A percentile compares a stretch with the other conserved stretches of the same genome.
Conservation (phyloP, 2,888 invertebrate genomes). For the Hydroisotoma schaefferi region DNA sequence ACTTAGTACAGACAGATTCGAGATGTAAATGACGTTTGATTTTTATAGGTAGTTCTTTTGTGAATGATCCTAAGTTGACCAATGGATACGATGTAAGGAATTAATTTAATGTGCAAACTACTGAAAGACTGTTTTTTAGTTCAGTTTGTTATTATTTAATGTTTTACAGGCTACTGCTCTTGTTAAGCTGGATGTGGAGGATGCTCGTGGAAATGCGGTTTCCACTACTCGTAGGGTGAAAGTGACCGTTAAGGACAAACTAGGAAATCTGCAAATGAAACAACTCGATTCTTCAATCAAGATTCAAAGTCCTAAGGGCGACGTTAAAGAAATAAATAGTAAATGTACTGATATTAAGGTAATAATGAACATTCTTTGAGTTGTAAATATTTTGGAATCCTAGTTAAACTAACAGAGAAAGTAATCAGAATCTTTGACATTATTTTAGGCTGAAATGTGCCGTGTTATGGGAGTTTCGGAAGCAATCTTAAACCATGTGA, state of each 20-base stretch:
- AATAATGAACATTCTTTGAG: neutral
- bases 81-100: conserved; percentile 56
- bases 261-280: conserved; percentile 56
- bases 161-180: conserved; percentile 50
- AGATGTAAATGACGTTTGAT: neutral
- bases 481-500: conserved; percentile 89
- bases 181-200: conserved; percentile 57
- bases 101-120: conserved; percentile 1
- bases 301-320: conserved; percentile 47
- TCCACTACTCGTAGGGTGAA: conserved; percentile 68
- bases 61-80: conserved; percentile 86
- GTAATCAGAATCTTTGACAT: neutral
- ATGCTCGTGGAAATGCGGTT: conserved; percentile 62
- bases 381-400: neutral
- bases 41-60: conserved; percentile 59
- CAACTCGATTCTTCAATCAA: conserved; percentile 64
- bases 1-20: neutral
- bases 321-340: conserved; percentile 37
- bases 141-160: conserved; percentile 12
- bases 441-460: conserved; percentile 61
- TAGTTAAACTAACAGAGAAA: neutral
- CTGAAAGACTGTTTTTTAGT: conserved; percentile 13
- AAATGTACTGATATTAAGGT: conserved; percentile 46
- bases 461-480: conserved; percentile 79
- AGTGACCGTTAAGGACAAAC: conserved; percentile 55